phyloP scores from a whole-genome alignment of 2,888 invertebrate species.

The Calliopum simillimum region DNA sequence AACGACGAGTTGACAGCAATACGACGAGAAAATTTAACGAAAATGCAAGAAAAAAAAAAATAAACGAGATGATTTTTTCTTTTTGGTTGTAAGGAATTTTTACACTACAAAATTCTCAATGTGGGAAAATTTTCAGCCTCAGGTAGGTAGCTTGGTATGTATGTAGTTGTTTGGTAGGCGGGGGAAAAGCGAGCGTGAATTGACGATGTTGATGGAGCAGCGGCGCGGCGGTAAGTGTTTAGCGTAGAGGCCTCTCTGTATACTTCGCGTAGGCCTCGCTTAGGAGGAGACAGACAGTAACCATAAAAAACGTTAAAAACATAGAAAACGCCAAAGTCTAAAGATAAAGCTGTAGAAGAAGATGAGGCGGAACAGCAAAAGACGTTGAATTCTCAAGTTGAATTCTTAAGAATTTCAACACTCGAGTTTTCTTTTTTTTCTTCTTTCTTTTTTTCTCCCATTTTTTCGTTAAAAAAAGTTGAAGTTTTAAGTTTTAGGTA shows the following conservation, averaged over 20 bases:
- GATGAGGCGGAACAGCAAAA: too few species aligned
- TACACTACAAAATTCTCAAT: conserved; percentile 45
- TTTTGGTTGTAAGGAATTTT: conserved; percentile 19
- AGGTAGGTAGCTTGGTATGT: not conserved
- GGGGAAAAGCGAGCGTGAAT: not conserved
- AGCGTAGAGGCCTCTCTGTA: not conserved
- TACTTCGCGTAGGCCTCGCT: too few species aligned
- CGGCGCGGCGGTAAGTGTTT: conserved; percentile 7
- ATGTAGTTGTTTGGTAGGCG: not conserved
- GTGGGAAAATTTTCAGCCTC: conserved; percentile 50
- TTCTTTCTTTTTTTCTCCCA: not conserved
- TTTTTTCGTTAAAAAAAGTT: not conserved
- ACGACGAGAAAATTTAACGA: conserved; percentile 24
- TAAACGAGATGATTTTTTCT: conserved; percentile 13
- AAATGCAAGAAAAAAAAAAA: conserved; percentile 24
- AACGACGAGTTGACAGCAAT: conserved; percentile 27
- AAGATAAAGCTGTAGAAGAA: too few species aligned
- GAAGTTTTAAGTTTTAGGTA: not conserved
- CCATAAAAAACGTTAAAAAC: too few species aligned
- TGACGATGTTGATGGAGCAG: not conserved
- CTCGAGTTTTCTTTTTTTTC: not conserved
- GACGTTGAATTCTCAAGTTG: not conserved
- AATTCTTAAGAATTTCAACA: conserved; percentile 18
- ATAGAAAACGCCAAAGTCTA: too few species aligned
- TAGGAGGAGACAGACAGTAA: too few species aligned